A percentile compares a stretch with the other conserved stretches of the same genome.
phyloP scores from a whole-genome alignment of 2,888 invertebrate genomes.

The Dinocampus coccinellae region DNA sequence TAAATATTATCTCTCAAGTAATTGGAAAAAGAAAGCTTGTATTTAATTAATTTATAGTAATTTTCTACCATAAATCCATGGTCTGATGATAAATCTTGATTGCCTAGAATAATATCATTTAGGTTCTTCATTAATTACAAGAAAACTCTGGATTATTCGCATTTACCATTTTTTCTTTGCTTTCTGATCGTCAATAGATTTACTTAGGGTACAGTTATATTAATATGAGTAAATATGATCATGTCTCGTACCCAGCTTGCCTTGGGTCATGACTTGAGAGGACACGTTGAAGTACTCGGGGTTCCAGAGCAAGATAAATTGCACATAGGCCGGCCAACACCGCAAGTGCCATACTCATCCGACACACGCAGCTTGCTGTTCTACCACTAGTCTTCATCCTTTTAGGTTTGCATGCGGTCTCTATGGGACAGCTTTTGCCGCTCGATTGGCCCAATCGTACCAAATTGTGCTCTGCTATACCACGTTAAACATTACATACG shows the following conservation, averaged over 20 bases:
- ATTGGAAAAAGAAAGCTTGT: constrained; percentile 66
- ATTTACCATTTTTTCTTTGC: neutral
- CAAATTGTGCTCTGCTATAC: constrained; percentile 57
- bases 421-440: constrained; percentile 58
- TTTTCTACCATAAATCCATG: constrained; percentile 6
- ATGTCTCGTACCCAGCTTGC: constrained; percentile 65
- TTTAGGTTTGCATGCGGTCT: constrained; percentile 52
- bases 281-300: constrained; percentile 60
- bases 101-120: constrained; percentile 5
- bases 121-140: constrained; percentile 5
- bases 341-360: constrained; percentile 62
- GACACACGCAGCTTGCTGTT: constrained; percentile 56
- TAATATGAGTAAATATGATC: constrained; percentile 51
- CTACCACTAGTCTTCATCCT: constrained; percentile 59
- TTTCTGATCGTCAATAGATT: neutral
- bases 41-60: constrained; percentile 17
- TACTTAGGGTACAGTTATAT: constrained; percentile 28
- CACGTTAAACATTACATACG: constrained; percentile 59
- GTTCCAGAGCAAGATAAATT: constrained; percentile 66
- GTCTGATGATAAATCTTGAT: neutral
- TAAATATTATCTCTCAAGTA: constrained; percentile 36
- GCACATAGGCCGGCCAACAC: constrained; percentile 64
- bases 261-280: constrained; percentile 64
- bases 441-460: constrained; percentile 58
- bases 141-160: neutral